phyloP scores from a whole-genome alignment of 2,797 vertebrate genomes.

The Propithecus perrieri region DNA sequence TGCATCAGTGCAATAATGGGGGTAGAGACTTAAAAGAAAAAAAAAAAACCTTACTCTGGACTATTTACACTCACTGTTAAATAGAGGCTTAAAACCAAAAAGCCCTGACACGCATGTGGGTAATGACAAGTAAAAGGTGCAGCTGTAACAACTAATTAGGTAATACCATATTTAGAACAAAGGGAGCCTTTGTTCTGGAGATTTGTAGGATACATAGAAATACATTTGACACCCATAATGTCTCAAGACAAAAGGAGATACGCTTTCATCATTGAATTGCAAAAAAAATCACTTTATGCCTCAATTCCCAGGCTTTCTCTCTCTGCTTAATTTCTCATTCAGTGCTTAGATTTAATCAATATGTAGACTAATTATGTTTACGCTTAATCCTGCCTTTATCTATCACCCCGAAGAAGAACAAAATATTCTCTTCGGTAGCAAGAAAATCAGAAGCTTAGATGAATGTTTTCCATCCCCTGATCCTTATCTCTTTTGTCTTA shows the following conservation, averaged over 20 bases:
- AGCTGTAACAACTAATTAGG: conserved; percentile 15
- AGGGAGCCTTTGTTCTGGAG: conserved; percentile 20
- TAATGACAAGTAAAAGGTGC: background rate
- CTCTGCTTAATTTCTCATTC: background rate
- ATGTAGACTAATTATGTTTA: conserved; percentile 57
- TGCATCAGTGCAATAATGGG: background rate
- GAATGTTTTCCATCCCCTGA: background rate
- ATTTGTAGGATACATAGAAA: background rate
- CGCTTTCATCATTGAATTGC: conserved; percentile 12
- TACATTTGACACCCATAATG: background rate
- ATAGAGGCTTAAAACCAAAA: background rate
- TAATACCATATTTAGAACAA: background rate
- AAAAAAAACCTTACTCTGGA: background rate
- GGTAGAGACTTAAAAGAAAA: background rate
- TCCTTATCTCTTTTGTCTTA: conserved; percentile 75
- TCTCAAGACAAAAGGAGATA: conserved; percentile 40
- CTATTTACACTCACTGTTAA: background rate
- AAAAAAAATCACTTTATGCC: background rate
- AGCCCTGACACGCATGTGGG: background rate
- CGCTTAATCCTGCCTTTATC: conserved; percentile 49
- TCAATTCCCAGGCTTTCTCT: conserved; percentile 30
- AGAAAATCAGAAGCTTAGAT: background rate
- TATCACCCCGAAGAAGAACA: conserved; percentile 44
- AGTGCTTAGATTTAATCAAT: conserved; percentile 25
- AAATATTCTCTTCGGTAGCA: background rate